Percentiles rank a stretch among this genome's conserved stretches.
Conservation (phyloP, 2,797 vertebrate species). For the Clarias fuscus region DNA sequence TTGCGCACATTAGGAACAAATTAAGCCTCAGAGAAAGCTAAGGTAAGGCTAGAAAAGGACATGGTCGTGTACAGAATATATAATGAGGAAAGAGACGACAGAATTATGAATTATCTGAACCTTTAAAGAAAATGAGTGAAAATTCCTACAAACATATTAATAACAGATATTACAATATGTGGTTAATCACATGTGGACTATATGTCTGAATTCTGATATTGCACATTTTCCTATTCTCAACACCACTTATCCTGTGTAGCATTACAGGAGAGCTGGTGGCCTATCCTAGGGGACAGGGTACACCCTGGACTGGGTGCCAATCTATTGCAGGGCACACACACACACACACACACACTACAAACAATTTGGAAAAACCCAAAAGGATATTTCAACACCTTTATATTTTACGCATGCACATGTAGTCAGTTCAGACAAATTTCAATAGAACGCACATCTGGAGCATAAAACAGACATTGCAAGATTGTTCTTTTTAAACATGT, state of each 20-base stretch:
- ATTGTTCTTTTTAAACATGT: background rate
- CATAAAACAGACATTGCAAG: no score
- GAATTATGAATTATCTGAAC: background rate
- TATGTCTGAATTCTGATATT: background rate
- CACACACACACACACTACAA: no score
- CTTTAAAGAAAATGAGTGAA: background rate
- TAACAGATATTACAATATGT: background rate
- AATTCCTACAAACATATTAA: no score
- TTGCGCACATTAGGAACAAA: slow-evolving; percentile 47
- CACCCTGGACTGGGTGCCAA: no score
- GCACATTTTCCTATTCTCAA: no score
- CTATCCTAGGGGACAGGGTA: no score
- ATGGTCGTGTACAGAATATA: slow-evolving; percentile 59
- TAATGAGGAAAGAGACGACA: slow-evolving; percentile 60
- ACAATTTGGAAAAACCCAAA: no score
- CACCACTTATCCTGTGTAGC: no score
- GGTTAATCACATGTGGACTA: background rate
- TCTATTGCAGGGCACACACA: no score
- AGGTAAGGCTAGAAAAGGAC: slow-evolving; percentile 59
- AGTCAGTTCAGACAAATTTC: background rate
- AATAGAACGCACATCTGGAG: background rate
- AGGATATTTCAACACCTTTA: background rate
- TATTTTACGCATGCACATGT: background rate
- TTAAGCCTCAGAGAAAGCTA: slow-evolving; percentile 70
- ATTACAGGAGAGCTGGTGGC: no score